These are phyloP conservation scores for Rhinopomastus cyanomelas DNA, from an alignment of 2,113 vertebrate genomes.

Conservation along the genomic window DNA sequence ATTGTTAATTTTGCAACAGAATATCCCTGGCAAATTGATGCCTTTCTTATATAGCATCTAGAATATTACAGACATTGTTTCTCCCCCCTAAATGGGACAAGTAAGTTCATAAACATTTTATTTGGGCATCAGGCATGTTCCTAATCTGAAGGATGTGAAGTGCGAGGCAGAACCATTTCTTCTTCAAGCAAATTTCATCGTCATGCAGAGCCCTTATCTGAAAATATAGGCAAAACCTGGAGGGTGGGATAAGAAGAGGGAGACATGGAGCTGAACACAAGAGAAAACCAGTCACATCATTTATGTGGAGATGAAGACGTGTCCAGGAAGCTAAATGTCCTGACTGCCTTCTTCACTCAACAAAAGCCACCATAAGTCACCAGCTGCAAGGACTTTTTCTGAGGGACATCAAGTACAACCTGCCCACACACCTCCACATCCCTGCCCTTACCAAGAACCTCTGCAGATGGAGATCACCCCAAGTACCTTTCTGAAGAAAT, in stretches of 20 bases:
- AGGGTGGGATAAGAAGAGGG: background rate
- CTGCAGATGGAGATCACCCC: background rate
- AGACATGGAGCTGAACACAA: background rate
- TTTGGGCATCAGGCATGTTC: background rate
- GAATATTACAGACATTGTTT: background rate
- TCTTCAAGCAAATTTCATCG: background rate
- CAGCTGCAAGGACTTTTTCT: background rate
- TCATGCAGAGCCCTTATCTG: background rate
- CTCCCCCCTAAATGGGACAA: background rate
- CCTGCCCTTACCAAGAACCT: background rate
- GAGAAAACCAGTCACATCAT: background rate
- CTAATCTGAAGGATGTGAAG: background rate
- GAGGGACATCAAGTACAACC: fast-evolving
- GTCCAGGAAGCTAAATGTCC: background rate
- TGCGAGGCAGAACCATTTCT: background rate
- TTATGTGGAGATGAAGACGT: background rate
- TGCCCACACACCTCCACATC: too few relatives aligned
- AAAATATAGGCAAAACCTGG: background rate
- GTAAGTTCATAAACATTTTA: background rate
- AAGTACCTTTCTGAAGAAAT: background rate
- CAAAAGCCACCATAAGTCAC: background rate
- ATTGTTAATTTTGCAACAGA: background rate
- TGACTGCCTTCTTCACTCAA: background rate
- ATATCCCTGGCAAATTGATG: background rate
- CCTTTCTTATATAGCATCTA: background rate